phyloP scores from a whole-genome alignment of 1,140 invertebrate genomes.

The Gonatopus flavifemur region DNA sequence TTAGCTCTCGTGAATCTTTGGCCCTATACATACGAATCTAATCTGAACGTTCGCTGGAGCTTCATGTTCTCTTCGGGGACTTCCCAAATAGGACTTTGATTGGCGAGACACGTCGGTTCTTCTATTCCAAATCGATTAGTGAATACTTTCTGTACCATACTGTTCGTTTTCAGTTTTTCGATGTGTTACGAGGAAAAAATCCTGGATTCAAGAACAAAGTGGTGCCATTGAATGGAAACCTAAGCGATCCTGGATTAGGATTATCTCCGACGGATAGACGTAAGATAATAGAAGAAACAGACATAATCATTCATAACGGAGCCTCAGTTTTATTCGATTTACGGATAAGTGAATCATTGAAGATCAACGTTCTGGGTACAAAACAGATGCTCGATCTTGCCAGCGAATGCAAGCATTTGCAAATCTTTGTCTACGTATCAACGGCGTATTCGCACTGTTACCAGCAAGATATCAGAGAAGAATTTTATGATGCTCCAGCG shows the following conservation, averaged over 20 bases:
- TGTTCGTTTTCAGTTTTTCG: conserved; percentile 61
- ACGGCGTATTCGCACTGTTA: conserved; percentile 48
- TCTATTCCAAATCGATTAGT: too few species aligned
- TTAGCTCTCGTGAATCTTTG: too few species aligned
- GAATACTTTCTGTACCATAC: too few species aligned
- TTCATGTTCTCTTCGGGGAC: too few species aligned
- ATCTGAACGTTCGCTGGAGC: too few species aligned
- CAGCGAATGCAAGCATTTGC: conserved; percentile 60
- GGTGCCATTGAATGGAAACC: conserved; percentile 67
- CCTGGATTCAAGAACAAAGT: conserved; percentile 64
- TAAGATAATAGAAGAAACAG: conserved; percentile 62
- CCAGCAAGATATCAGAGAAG: conserved; percentile 58
- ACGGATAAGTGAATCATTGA: too few species aligned
- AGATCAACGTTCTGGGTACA: conserved; percentile 66
- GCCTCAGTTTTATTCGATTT: conserved; percentile 80
- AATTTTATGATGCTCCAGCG: conserved; percentile 55
- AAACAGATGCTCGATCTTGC: conserved; percentile 66
- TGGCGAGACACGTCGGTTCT: too few species aligned
- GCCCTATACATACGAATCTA: too few species aligned
- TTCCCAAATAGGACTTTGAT: too few species aligned
- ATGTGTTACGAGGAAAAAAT: conserved; percentile 53
- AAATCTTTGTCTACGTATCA: conserved; percentile 39
- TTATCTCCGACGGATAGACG: conserved; percentile 65
- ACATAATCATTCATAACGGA: conserved; percentile 85
- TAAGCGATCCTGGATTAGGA: conserved; percentile 68